phyloP scores from a whole-genome alignment of 2,888 invertebrate species.

The Zelleria hepariella region DNA sequence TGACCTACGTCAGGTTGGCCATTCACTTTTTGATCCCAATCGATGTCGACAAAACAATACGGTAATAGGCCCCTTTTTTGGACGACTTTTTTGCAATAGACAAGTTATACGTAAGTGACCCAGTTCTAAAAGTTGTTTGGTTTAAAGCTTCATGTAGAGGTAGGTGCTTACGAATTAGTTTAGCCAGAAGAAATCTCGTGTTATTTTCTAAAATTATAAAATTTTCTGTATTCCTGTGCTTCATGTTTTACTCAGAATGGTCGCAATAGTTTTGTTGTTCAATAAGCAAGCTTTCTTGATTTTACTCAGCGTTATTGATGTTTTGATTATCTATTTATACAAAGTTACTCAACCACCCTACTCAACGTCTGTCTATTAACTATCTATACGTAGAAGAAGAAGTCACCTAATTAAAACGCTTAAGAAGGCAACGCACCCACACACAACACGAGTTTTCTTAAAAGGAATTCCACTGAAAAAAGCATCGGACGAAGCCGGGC shows the following conservation, averaged over 20 bases:
- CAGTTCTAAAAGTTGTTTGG: neutral
- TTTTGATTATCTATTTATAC: no score
- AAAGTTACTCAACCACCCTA: neutral
- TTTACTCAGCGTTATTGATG: no score
- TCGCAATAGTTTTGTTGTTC: no score
- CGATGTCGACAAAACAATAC: neutral
- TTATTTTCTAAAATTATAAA: no score
- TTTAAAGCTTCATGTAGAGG: neutral
- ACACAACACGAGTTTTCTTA: conserved; percentile 43
- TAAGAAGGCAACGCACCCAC: conserved; percentile 31
- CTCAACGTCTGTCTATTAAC: neutral
- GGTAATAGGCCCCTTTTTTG: neutral
- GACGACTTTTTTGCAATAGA: neutral
- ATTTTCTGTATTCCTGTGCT: no score
- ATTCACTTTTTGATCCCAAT: neutral
- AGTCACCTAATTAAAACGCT: conserved; percentile 14
- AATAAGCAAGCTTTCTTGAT: no score
- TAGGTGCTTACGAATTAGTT: no score
- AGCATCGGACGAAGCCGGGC: conserved; percentile 24
- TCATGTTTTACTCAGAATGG: no score
- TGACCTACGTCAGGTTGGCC: neutral
- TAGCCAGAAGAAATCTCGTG: no score
- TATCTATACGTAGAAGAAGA: neutral
- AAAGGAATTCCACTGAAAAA: conserved; percentile 55
- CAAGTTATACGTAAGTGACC: neutral